These are phyloP conservation scores for Cherax quadricarinatus DNA, from an alignment of 1,140 invertebrate genomes.

Conservation along the genomic window DNA sequence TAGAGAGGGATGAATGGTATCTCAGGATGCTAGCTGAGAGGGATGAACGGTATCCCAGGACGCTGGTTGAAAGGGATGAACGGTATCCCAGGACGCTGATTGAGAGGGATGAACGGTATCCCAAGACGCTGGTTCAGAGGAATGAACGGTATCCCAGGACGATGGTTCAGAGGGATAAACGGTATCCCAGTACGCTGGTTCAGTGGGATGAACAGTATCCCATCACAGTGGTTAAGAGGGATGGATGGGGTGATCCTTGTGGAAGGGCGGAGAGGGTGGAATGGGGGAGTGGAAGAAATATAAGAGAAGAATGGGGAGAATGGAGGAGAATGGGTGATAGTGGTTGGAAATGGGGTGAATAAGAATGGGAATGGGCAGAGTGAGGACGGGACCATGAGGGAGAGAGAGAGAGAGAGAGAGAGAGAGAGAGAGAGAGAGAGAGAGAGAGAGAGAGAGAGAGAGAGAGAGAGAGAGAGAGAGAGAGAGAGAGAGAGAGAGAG, in stretches of 20 bases:
- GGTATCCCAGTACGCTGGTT: no score
- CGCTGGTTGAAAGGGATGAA: background rate
- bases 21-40: no score
- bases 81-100: background rate
- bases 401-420: conserved; percentile 27
- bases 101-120: no score
- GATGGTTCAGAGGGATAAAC: no score
- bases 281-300: background rate
- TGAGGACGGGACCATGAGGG: background rate
- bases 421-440: conserved; percentile 30
- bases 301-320: background rate
- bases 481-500: conserved; percentile 4
- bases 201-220: no score
- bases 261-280: background rate
- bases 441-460: conserved; percentile 19
- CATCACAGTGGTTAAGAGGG: background rate
- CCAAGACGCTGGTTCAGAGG: no score
- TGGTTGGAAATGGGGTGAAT: background rate
- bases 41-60: no score
- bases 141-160: no score
- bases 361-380: background rate
- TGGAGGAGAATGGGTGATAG: background rate
- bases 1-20: no score
- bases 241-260: background rate
- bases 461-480: conserved; percentile 26